Percentiles rank a stretch among this genome's conserved stretches.
Evolutionary conservation across 2,888 invertebrate genomes (phyloP).

Genomic region (Pandemis cinnamomeana): DNA sequence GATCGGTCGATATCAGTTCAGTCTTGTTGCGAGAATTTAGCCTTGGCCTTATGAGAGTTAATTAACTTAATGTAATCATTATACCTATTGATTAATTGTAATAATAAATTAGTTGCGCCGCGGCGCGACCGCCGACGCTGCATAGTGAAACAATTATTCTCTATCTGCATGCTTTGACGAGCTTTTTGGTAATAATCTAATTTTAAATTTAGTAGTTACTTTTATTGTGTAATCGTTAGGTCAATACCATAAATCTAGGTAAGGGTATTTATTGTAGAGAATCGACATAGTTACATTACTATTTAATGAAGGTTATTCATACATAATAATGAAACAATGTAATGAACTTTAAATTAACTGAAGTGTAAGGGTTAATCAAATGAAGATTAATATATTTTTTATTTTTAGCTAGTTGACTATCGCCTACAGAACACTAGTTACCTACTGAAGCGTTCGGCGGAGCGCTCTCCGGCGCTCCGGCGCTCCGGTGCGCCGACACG

Average conservation of each 20-base stretch:
- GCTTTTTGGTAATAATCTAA: slow-evolving; percentile 85
- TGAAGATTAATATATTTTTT: slow-evolving; percentile 83
- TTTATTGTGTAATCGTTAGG: slow-evolving; percentile 83
- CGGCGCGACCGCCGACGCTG: slow-evolving; percentile 71
- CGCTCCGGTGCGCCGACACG: slow-evolving; percentile 45
- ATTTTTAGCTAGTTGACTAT: slow-evolving; percentile 84
- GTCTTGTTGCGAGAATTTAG: slow-evolving; percentile 84
- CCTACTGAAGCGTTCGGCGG: slow-evolving; percentile 64
- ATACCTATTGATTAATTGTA: slow-evolving; percentile 69
- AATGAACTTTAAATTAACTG: slow-evolving; percentile 75
- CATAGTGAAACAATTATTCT: slow-evolving; percentile 80
- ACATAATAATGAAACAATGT: slow-evolving; percentile 80
- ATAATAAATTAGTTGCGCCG: slow-evolving; percentile 67
- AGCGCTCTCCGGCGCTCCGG: slow-evolving; percentile 55
- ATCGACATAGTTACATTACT: slow-evolving; percentile 81
- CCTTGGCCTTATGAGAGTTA: slow-evolving; percentile 85
- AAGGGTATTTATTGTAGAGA: slow-evolving; percentile 84
- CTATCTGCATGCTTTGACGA: slow-evolving; percentile 85
- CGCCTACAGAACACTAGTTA: slow-evolving; percentile 73
- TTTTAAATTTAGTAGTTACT: slow-evolving; percentile 82
- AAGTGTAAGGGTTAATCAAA: slow-evolving; percentile 77
- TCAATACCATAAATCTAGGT: slow-evolving; percentile 77
- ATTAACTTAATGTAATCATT: slow-evolving; percentile 82
- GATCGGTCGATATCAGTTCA: slow-evolving; percentile 73
- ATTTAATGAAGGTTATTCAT: slow-evolving; percentile 78